Evolutionary conservation across 1,140 invertebrate genomes (phyloP), one percentile per base, ranked within the genome.

Genomic region (Drosophila nasuta): DNA sequence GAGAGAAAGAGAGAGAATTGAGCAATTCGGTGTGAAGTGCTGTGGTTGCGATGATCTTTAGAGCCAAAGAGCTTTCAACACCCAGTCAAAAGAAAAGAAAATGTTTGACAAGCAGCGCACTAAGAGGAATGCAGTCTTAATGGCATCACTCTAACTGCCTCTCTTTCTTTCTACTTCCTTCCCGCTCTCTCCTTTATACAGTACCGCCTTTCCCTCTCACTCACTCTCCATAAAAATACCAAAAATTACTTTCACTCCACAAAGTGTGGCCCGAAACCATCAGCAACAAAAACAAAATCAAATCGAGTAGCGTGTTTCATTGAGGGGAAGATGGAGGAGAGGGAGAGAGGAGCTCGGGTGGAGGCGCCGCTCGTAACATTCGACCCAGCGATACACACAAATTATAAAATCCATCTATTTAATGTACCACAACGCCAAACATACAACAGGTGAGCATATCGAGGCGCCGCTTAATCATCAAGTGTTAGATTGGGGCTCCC

Each of bases 11-110:
- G 52, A 45, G 48, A 49, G 52, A 74, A 87, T 87, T 87, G 82
- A 87, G 83, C 83, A 87, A 87, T 87, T 87, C 83, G 45, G 73
- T 88, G 65, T 80, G 56, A 83, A 83, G 81, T 85, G 81, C 73
- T 76, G 49, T 4, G 20, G 20, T 3, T 25, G 20, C 0, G 10
- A 52, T 63, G 59, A 60, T 64, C 65, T 75, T 57, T 63, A 60
- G 20, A 68, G 46, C 52, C 75, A 77, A 80, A 88, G 80, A 83
- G 83, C 83, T 87, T 87, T 87, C 83, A 87, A 83, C 83, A 88
- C 77, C 52, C 73, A 63, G 56, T 87, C 82, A 49, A 35, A 25
- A 25, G 20, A 25, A 25, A 25, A 25, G 20, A 38, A 71, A 75
- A 78, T 77, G 64, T 77, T 77, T 79, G 77, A 79, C 77, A 77